Percentiles rank a stretch among this genome's conserved stretches.
phyloP scores from a whole-genome alignment of 2,113 vertebrate species.

The Bos taurus region ARS-UCD2.0 NC_037333.1:110617501-110618000 shows the following conservation, averaged over 20 bases:
- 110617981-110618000: neutral
- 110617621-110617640: neutral
- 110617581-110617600: neutral
- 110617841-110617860: neutral
- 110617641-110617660: neutral
- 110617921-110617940: neutral
- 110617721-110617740: neutral
- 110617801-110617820: neutral
- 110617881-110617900: neutral
- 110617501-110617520: neutral
- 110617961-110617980: neutral
- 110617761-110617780: neutral
- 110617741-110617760: neutral
- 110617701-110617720: neutral
- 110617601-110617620: neutral
- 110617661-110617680: neutral
- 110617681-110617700: neutral
- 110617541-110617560: neutral
- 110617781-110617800: neutral
- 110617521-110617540: neutral
- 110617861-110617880: neutral
- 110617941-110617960: fast-evolving
- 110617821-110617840: neutral
- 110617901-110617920: neutral
- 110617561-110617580: neutral